Conservation (phyloP, 2,797 vertebrate species). For the Streptopelia turtur region DNA sequence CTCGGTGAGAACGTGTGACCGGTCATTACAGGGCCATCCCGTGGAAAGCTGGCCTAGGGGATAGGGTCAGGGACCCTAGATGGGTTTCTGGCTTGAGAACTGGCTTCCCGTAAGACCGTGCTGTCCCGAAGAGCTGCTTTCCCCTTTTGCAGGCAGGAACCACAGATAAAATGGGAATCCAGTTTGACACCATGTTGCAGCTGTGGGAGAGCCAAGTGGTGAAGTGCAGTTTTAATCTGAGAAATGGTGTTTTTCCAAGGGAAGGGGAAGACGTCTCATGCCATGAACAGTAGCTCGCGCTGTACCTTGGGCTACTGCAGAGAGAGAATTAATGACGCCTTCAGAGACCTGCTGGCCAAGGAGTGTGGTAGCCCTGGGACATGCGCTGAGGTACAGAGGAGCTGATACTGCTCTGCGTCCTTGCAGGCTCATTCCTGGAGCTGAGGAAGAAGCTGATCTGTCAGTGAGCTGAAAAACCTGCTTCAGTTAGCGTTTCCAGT, state of each 20-base stretch:
- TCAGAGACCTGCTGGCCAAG: neutral
- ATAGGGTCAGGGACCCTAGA: neutral
- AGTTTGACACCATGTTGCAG: neutral
- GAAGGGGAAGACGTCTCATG: fast-evolving
- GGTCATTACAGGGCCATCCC: neutral
- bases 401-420: neutral
- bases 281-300: neutral
- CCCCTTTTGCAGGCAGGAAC: neutral
- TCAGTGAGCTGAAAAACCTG: neutral
- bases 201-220: neutral
- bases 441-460: neutral
- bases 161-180: neutral
- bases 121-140: neutral
- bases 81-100: neutral
- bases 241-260: neutral
- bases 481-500: neutral
- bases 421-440: neutral
- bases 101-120: neutral
- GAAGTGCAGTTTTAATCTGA: neutral
- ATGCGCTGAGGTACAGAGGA: neutral
- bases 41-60: neutral
- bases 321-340: neutral
- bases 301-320: neutral
- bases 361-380: neutral
- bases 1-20: fast-evolving